Evolutionary conservation across 2,888 invertebrate species (phyloP), one percentile per base, ranked within the genome.

Genomic region (Acleris literana): DNA sequence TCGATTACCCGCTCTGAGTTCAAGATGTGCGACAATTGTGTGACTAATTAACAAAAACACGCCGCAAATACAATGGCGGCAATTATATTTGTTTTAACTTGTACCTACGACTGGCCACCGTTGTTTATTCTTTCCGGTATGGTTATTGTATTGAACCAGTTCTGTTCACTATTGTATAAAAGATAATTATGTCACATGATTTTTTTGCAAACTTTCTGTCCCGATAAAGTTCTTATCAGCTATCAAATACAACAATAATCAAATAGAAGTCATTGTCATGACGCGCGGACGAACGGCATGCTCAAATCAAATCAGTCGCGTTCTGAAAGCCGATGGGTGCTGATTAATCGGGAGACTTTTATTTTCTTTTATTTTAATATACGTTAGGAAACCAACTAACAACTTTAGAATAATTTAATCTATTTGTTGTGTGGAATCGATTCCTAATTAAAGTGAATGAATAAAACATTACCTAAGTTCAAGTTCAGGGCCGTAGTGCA

Each of bases 401-500:
- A 68, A 57, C 54, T 63, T 66, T 67, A 68, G 61, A 69, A 51
- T 63, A 66, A 13, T 39, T 56, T 4, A 46, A 65, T 59, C n/a
- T n/a, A 43, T 33, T 63, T 56, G 69, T 69, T 11, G 2, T 25
- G 49, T 56, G 44, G 51, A 57, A 51, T 18, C 33, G 59, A 52
- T 55, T 22, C 43, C n/a, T n/a, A 25, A 68, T 55, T 20, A 11
- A 54, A 46, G 25, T 29, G 20, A 33, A 56, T 51, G 62, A 66
- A 64, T 58, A 62, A 61, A 39, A 59, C 48, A 63, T 16, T 17
- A 44, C 46, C 16, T n/a, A 73, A 81, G 85, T 84, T 87, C 86
- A 87, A 87, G 88, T 87, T 89, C 87, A 88, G 69, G 87, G 88
- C 64, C 81, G 68, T 63, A 63, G 68, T 63, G 60, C 58, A 56